Evolutionary conservation across 2,888 invertebrate species (phyloP).

Genomic region (Dione vanillae): DNA sequence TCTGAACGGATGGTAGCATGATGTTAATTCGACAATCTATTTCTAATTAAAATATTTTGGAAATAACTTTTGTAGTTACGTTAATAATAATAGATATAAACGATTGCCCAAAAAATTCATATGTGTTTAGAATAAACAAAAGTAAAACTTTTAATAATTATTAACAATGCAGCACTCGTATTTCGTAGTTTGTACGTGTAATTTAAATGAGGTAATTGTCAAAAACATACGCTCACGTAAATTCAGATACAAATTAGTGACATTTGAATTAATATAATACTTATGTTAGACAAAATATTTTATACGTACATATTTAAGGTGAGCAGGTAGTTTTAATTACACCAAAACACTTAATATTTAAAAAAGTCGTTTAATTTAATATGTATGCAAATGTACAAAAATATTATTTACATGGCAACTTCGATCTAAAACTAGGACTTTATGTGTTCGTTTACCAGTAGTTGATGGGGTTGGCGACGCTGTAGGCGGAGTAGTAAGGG

Average conservation of each 20-base stretch:
- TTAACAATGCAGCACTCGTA: not conserved
- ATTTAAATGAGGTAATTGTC: constrained; percentile 3
- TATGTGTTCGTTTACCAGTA: constrained; percentile 41
- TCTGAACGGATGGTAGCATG: too few species aligned
- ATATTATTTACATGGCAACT: constrained; percentile 45
- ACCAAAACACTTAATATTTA: constrained; percentile 24
- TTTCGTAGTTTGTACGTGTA: not conserved
- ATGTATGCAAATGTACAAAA: constrained; percentile 43
- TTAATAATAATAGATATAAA: not conserved
- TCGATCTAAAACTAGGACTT: constrained; percentile 31
- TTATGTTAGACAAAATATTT: not conserved
- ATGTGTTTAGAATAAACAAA: not conserved
- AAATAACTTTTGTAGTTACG: too few species aligned
- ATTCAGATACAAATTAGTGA: not conserved
- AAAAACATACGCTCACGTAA: not conserved
- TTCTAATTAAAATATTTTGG: too few species aligned
- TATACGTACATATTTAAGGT: constrained; percentile 22
- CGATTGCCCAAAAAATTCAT: not conserved
- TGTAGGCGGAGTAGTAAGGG: constrained; percentile 41
- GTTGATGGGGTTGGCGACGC: constrained; percentile 38
- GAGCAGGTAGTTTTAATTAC: constrained; percentile 29
- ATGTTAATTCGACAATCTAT: too few species aligned
- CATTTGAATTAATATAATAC: constrained; percentile 10
- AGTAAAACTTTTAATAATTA: not conserved
- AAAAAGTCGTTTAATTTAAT: constrained; percentile 42